Evolutionary conservation across 1,140 invertebrate species (phyloP), one percentile per base, ranked within the genome.

Genomic region (Apis laboriosa): DNA sequence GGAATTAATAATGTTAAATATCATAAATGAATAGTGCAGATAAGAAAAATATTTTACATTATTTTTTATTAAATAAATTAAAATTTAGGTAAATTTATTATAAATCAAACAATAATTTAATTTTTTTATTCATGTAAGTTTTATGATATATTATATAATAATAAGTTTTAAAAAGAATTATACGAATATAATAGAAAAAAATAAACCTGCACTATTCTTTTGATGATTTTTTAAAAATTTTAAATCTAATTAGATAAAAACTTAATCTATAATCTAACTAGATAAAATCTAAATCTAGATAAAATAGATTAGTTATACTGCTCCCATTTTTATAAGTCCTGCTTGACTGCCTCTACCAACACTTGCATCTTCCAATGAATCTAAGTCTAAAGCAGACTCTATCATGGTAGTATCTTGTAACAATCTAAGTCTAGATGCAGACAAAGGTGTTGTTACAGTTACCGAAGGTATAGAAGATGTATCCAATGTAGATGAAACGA

Each of bases 381-480:
- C 97, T 79, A 98, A 95, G 94, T 98, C 97, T 77, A 98, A 94
- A 15, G 97, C 97, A 49, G 97, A 97, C 89, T 97, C 97, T 89
- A 97, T 97, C 97, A 98, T 97, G 11, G 97, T 97, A 21, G 97
- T 97, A 92, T 97, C 97, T 88, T 97, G 97, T 78, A 97, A 94
- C 83, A 97, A 93, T 85, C 96, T 94, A 88, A 97, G 94, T 85
- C 96, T 95, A 89, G 96, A 97, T 2, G 96, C 96, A 75, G 93
- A 94, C 28, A 95, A 79, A 19, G 94, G 93, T 9, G 93, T 93
- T n/a, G 91, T 91, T 51, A 92, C 90, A 15, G 91, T 86, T 64
- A 92, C 89, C 78, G 90, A 77, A 74, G 92, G 89, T 88, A 91
- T 82, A 68, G 85, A 85, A 73, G 86, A 84, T 75, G 91, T 87